Evolutionary conservation across 2,797 vertebrate genomes (phyloP), one percentile per base, ranked within the genome.

Genomic region (Chromobotia macracanthus): DNA sequence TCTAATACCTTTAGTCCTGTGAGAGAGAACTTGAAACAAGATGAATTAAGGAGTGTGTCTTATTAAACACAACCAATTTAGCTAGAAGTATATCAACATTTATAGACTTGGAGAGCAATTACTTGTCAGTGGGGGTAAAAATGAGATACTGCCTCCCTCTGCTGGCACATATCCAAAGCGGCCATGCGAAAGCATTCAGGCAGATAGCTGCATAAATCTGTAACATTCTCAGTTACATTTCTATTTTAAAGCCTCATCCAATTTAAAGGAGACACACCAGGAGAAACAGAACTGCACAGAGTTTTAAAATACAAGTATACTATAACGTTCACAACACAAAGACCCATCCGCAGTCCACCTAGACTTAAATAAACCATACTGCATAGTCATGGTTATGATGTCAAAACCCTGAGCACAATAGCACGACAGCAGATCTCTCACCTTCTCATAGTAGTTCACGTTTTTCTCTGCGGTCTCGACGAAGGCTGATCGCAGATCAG

Each of bases 401-500:
- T 44, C 41, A 44, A 9, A 55, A 55, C 19, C 21, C 1, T 56
- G 53, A 53, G n/a, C 7, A 13, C 55, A 60, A 7, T 6, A 18
- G 50, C 3, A 19, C 51, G 21, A 11, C n/a, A n/a, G n/a, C n/a
- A n/a, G 84, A 18, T 23, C 91, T 94, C 90, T 98, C 96, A 98
- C 98, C 96, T 97, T 95, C 90, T 99, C 95, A 3, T 97, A 97
- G 86, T 95, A 95, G 48, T 61, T 91, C 50, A 97, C 86, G 28
- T 97, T 98, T 86, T 91, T 95, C 85, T 97, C 95, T 0, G 97
- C 95, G 6, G 94, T 87, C 23, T 89, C 87, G 0, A 90, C 71
- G 44, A 99, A 96, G 0, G 94, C 92, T 31, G 89, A 87, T 86
- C 90, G 95, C 84, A 97, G 89, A 82, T 99, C 98, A 35, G 86